Evolutionary conservation across 2,888 invertebrate species (phyloP), one percentile per base, ranked within the genome.

Genomic region (Scelioninae gen. 2): DNA sequence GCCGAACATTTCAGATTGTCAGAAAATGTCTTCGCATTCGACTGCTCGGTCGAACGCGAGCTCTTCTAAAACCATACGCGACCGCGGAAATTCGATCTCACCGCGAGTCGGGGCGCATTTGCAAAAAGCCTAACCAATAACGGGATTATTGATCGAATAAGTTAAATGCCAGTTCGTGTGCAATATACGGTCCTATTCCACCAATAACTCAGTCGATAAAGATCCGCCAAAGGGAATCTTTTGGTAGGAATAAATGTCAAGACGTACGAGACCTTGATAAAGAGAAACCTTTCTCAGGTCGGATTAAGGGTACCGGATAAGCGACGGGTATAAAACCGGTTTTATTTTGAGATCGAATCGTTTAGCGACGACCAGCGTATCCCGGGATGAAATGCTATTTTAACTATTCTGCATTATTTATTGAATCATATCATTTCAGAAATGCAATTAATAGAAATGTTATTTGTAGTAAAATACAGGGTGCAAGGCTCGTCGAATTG

Each of bases 61-160:
- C 25, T 46, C 11, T 28, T 48, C 39, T 28, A 48, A 35, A 60
- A 60, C 33, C 28, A 35, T 25, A 5, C 11, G 18, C 7, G 31
- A 18, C 43, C 43, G 11, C 0, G 31, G 16, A 16, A 60, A 48
- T 46, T 39, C 25, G 35, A 22, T 50, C 31, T 11, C 31, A 6
- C 15, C 22, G 35, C 33, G 50, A 31, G 13, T 37, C 16, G 37
- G 50, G 13, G 19, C 28, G 7, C 37, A 37, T 55, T 65, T 39
- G 25, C 18, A 55, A 65, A 67, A 67, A 67, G 63, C 65, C 48
- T 48, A 57, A 65, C 65, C 65, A 55, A 69, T 61, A 55, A 52
- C 60, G 28, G 33, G 45, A 7, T 41, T 65, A 71, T 65, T 41
- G 71, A 71, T 58, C 64, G 43, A 64, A 45, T 53, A 52, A 37